phyloP scores from a whole-genome alignment of 1,140 invertebrate genomes.

The Camponotus floridanus region DNA sequence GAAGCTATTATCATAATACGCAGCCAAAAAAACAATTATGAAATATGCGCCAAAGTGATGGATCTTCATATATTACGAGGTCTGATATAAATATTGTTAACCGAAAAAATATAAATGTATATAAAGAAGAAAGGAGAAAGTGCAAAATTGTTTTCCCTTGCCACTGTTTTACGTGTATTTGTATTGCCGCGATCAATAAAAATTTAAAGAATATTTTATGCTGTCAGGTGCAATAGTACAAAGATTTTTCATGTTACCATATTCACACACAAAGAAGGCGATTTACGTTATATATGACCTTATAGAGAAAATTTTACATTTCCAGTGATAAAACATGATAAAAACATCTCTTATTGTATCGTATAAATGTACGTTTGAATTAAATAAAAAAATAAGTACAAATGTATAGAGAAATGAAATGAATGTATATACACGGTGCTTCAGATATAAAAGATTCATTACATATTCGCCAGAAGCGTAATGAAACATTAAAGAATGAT shows the following conservation, averaged over 20 bases:
- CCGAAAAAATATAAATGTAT: neutral
- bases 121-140: no score
- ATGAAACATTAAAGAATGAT: constrained; percentile 4
- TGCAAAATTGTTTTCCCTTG: neutral
- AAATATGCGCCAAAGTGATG: neutral
- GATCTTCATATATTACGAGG: constrained; percentile 9
- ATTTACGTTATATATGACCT: constrained; percentile 12
- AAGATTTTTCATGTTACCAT: constrained; percentile 16
- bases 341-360: neutral
- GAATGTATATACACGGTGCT: neutral
- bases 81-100: neutral
- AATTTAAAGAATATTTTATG: constrained; percentile 32
- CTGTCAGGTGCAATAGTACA: neutral
- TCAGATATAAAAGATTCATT: constrained; percentile 35
- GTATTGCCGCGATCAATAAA: constrained; percentile 31
- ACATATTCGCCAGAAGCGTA: neutral
- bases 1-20: neutral
- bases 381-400: constrained; percentile 33
- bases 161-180: neutral
- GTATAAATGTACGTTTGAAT: constrained; percentile 31
- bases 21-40: neutral
- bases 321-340: constrained; percentile 29
- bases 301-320: constrained; percentile 26
- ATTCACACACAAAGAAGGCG: neutral
- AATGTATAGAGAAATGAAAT: constrained; percentile 10